phyloP scores from a whole-genome alignment of 2,797 vertebrate genomes.

The Dryobates pubescens region DNA sequence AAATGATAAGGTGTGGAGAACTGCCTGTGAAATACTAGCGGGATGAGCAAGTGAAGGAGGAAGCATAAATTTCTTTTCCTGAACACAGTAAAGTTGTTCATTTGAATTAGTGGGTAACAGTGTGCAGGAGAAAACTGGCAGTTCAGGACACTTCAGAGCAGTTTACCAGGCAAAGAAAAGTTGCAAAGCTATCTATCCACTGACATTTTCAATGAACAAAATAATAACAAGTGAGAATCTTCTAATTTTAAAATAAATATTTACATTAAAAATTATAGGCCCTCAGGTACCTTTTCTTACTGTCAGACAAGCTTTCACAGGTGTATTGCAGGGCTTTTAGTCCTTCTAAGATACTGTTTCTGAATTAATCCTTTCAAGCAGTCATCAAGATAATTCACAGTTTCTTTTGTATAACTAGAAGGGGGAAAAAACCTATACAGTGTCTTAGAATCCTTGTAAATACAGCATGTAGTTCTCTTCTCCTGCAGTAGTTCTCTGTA shows the following conservation, averaged over 20 bases:
- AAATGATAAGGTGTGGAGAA: background rate
- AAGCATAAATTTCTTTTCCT: constrained; percentile 21
- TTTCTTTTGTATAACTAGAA: background rate
- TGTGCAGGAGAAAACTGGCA: background rate
- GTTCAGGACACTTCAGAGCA: background rate
- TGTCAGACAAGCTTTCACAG: background rate
- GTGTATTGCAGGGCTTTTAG: background rate
- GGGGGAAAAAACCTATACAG: background rate
- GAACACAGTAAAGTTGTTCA: background rate
- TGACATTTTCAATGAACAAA: background rate
- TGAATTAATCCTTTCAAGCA: constrained; percentile 34
- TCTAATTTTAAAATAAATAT: background rate
- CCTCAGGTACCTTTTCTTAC: background rate
- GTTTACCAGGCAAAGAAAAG: background rate
- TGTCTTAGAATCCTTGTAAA: background rate
- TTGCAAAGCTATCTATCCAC: background rate
- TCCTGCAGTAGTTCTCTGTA: constrained; percentile 1
- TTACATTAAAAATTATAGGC: background rate
- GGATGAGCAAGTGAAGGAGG: background rate
- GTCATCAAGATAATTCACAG: background rate
- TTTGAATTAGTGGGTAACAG: constrained; percentile 18
- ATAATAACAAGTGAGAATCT: background rate
- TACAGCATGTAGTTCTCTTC: background rate
- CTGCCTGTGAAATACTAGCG: background rate
- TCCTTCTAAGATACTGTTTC: background rate